Base-by-base conservation (phyloP, 2,797 vertebrate genomes). In the Numenius phaeopus region DNA sequence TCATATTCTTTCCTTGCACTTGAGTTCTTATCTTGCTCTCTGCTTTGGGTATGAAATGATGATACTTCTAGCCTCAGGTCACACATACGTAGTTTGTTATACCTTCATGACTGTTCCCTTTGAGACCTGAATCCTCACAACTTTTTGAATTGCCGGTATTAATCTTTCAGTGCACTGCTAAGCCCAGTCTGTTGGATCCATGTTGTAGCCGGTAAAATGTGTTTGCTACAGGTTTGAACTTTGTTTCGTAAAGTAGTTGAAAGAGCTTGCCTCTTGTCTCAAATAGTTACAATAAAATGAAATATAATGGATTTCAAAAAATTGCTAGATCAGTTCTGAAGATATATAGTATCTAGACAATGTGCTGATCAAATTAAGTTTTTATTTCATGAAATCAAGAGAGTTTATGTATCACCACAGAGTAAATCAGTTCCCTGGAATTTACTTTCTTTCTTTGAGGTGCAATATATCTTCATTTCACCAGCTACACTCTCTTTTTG, bases 51-150 rank as follows among this genome's bases (percentile, higher is more conserved):
- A 61, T 89, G 93, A 94, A 94, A 86, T 6, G 3, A 82, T 91
- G 87, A 75, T 62, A 71, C 72, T 88, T 93, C 37, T 82, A 94
- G 87, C 90, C 89, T 90, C 62, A 54, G 85, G 89, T 96, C 52
- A 84, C 86, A 75, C 9, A 29, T 1, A 5, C 76, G 61, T 71
- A 90, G 55, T 89, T 83, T 71, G 23, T 89, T 91, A 77, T 64
- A 62, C 27, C 87, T 93, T 90, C 57, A 19, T 42, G 64, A 66
- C 32, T 42, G 86, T 94, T 87, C 72, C 54, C 37, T 80, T 80
- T 72, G 95, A 94, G 83, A 90, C 42, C 17, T 69, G 65, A 86
- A 78, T 78, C 23, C 39, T 88, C 49, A 61, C 8, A 49, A 86
- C 27, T 86, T 80, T 69, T 92, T 81, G 77, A 94, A 86, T 86